Percentiles rank a stretch among this genome's conserved stretches.
Conservation (phyloP, 2,888 invertebrate genomes). For the Sussaba pulchella region DNA sequence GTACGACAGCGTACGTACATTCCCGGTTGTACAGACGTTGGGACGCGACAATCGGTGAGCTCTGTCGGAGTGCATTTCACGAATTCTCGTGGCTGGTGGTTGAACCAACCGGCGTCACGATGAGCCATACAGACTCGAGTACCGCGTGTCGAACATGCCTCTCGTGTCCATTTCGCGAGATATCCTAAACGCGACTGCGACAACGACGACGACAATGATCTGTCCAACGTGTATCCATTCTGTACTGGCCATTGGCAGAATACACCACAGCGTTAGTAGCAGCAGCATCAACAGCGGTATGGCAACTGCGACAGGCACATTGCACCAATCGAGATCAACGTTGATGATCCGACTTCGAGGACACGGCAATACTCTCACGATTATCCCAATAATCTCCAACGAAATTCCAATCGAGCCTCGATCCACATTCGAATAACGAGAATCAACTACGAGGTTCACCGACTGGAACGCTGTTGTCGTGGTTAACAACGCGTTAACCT, state of each 20-base stretch:
- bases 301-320: no score
- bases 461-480: neutral
- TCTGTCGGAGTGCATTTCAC: no score
- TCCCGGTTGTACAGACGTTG: neutral
- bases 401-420: conserved; percentile 27
- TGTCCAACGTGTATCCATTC: neutral
- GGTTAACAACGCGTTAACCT: no score
- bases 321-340: no score
- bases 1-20: conserved; percentile 27
- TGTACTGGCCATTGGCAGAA: no score
- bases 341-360: conserved; percentile 37
- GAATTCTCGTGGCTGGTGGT: conserved; percentile 31
- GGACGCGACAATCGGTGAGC: no score
- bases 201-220: conserved; percentile 40
- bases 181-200: no score
- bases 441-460: conserved; percentile 24
- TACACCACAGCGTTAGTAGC: no score
- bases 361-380: neutral
- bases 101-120: conserved; percentile 31
- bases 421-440: conserved; percentile 32
- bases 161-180: conserved; percentile 36
- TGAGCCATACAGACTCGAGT: no score
- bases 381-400: conserved; percentile 20
- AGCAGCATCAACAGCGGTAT: no score
- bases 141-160: conserved; percentile 38